Evolutionary conservation across 2,113 vertebrate species (phyloP).

Genomic region (Pimephales promelas): DNA sequence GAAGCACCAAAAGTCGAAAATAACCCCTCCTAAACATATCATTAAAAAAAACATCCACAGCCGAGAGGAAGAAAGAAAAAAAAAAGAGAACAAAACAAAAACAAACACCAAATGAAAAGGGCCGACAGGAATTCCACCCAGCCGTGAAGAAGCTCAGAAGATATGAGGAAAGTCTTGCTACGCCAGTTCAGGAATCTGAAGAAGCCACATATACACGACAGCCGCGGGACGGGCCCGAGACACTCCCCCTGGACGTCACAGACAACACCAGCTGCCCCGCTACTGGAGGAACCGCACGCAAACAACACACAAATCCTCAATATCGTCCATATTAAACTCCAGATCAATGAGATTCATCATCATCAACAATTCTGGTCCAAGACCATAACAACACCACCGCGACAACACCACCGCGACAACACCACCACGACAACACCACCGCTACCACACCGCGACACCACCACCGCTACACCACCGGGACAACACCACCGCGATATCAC

Average conservation of each 20-base stretch:
- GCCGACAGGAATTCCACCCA: neutral
- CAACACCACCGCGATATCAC: neutral
- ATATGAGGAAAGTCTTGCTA: slow-evolving; percentile 36
- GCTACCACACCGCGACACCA: no score
- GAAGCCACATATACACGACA: neutral
- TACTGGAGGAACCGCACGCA: neutral
- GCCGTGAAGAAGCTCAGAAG: slow-evolving; percentile 5
- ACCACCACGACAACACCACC: neutral
- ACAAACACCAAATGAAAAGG: slow-evolving; percentile 8
- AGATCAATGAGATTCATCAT: neutral
- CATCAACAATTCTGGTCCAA: neutral
- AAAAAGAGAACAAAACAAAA: neutral
- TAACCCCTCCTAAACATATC: neutral
- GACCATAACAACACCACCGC: neutral
- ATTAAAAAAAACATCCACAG: neutral
- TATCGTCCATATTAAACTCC: neutral
- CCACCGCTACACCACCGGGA: no score
- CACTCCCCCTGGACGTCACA: neutral
- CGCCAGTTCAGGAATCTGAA: slow-evolving; percentile 9
- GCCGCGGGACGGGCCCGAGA: neutral
- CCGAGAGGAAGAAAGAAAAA: neutral
- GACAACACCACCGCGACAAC: neutral
- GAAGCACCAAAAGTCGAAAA: neutral
- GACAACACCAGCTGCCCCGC: neutral
- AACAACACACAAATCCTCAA: no score